These are phyloP conservation scores for Melanogrammus aeglefinus DNA, from an alignment of 2,797 vertebrate species.

Conservation along the genomic window DNA sequence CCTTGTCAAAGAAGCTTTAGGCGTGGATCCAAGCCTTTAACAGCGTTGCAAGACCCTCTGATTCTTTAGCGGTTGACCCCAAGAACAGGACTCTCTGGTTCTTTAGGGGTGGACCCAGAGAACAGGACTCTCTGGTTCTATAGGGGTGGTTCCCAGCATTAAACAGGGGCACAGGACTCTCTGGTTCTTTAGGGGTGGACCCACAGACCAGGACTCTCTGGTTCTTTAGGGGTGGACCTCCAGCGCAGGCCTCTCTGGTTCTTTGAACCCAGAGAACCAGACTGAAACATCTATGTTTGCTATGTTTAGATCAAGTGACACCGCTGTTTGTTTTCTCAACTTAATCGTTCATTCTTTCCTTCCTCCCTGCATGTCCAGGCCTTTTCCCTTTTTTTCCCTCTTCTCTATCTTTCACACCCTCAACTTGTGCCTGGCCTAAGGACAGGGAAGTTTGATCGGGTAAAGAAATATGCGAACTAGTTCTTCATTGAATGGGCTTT, in stretches of 20 bases:
- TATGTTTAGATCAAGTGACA: constrained; percentile 30
- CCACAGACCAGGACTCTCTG: too few relatives aligned
- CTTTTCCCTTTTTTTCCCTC: not conserved
- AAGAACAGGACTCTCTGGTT: too few relatives aligned
- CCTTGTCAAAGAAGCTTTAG: too few relatives aligned
- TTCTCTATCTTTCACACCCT: not conserved
- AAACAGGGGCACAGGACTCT: too few relatives aligned
- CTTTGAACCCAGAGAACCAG: not conserved
- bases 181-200: not conserved
- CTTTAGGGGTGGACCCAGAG: too few relatives aligned
- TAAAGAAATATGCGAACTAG: not conserved
- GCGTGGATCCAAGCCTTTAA: too few relatives aligned
- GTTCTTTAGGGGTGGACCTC: too few relatives aligned
- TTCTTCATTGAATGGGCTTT: not conserved
- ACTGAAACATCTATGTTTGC: constrained; percentile 32
- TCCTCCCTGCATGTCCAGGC: constrained; percentile 18
- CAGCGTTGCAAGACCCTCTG: too few relatives aligned
- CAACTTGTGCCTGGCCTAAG: not conserved
- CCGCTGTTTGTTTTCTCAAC: constrained; percentile 32
- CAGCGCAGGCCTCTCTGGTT: too few relatives aligned
- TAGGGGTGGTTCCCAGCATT: too few relatives aligned
- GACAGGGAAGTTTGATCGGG: not conserved
- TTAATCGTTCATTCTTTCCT: constrained; percentile 21
- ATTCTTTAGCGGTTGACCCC: too few relatives aligned
- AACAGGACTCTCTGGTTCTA: too few relatives aligned